Base-by-base conservation (phyloP, 2,113 vertebrate genomes). In the Ifrita kowaldi region DNA sequence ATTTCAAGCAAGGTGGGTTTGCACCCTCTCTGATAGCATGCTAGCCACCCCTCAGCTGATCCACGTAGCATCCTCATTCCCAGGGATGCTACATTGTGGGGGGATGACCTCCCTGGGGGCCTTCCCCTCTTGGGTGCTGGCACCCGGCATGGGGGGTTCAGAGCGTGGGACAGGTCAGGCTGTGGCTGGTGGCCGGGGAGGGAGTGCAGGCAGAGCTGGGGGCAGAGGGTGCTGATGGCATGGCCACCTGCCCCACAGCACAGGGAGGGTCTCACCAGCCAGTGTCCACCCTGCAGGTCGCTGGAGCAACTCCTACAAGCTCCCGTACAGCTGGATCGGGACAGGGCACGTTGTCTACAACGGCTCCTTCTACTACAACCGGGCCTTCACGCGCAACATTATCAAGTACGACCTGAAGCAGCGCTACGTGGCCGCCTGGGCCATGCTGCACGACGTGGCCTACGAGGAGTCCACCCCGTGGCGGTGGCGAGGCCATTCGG, bases 241-340 rank as follows among this genome's bases (percentile, higher is more conserved):
- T 2, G 42, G 32, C 56, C 30, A 21, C 56, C 27, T 21, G 26
- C 24, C 19, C 30, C 30, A 8, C 50, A 57, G 77, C 33, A 55
- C 42, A 47, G 52, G 50, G 42, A 32, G 4, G 9, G 24, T 70
- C 26, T 84, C 8, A 27, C 49, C 77, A 78, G 57, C 39, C 13
- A 24, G 5, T 86, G 17, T 86, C 30, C 93, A 81, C 64, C 65
- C 18, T 27, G 1, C 95, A 99, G 99, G 99, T 73, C 99, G 99
- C 87, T 99, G 98, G 97, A 99, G 99, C 96, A 99, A 99, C 88
- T 99, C 99, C 42, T 99, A 99, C 98, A 99, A 99, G 97, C 98
- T 99, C 53, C 99, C 99, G 0, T 99, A 99, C 95, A 99, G 98
- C 97, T 99, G 99, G 99, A 99, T 99, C 0, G 99, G 99, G 83